phyloP scores from a whole-genome alignment of 64 coral and sea anemone species.

The Pocillopora damicornis region DNA sequence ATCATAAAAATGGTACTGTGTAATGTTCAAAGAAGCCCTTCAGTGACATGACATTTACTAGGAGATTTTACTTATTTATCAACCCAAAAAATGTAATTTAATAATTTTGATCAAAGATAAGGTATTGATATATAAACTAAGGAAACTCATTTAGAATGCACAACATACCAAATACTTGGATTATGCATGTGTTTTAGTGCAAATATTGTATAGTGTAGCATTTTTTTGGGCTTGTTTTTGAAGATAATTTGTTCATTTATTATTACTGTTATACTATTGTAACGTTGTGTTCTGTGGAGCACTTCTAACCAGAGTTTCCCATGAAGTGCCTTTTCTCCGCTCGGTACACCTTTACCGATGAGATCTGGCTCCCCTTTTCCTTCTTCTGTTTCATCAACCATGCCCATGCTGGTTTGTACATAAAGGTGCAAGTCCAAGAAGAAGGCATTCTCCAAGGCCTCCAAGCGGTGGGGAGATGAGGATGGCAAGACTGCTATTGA shows the following conservation, averaged over 20 bases:
- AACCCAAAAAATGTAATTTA: too few species aligned
- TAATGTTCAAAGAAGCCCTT: too few species aligned
- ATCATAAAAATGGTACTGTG: too few species aligned
- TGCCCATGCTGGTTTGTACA: conserved; percentile 70
- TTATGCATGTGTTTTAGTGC: neutral
- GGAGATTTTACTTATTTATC: too few species aligned
- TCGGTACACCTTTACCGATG: conserved; percentile 76
- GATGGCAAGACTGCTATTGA: conserved; percentile 92
- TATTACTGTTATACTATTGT: neutral
- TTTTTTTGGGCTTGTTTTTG: too few species aligned
- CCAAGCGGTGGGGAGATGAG: conserved; percentile 92
- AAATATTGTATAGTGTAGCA: too few species aligned
- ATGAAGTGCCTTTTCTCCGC: conserved; percentile 87
- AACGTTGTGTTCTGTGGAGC: neutral
- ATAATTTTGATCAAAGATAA: too few species aligned
- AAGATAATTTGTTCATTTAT: too few species aligned
- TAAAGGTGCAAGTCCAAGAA: conserved; percentile 99
- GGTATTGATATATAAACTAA: too few species aligned
- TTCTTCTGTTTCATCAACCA: conserved; percentile 71
- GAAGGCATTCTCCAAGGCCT: conserved; percentile 98
- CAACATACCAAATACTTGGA: neutral
- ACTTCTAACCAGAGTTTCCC: conserved; percentile 54
- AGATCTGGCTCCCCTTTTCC: conserved; percentile 57
- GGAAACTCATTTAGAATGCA: too few species aligned
- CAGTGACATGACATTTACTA: too few species aligned